Percentiles rank a stretch among this genome's conserved stretches.
phyloP scores from a whole-genome alignment of 2,888 invertebrate genomes.

The Thumatha senex region DNA sequence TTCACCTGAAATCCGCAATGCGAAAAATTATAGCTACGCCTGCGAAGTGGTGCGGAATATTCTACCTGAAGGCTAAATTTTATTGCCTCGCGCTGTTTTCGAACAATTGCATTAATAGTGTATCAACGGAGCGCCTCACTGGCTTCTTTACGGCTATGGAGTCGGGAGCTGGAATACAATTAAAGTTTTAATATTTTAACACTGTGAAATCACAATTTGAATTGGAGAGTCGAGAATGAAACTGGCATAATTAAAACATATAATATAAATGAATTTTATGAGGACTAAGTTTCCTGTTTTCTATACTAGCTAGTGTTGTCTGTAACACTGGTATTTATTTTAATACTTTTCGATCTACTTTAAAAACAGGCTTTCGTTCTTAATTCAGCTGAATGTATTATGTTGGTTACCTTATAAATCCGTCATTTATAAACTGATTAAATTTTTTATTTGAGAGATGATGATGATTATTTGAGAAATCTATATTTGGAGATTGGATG shows the following conservation, averaged over 20 bases:
- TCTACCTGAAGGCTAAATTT: constrained; percentile 78
- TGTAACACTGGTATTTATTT: background rate
- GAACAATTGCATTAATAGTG: constrained; percentile 83
- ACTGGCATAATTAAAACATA: constrained; percentile 51
- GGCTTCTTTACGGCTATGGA: constrained; percentile 72
- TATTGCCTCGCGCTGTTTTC: constrained; percentile 75
- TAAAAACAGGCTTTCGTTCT: background rate
- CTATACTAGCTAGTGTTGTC: constrained; percentile 3
- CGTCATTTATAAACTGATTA: no score
- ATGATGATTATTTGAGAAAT: no score
- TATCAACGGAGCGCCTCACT: constrained; percentile 71
- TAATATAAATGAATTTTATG: constrained; percentile 42
- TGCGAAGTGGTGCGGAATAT: constrained; percentile 70
- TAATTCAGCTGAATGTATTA: background rate
- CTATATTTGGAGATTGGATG: no score
- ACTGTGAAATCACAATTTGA: constrained; percentile 58
- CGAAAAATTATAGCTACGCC: constrained; percentile 77
- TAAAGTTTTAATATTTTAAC: constrained; percentile 78
- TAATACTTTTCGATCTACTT: background rate
- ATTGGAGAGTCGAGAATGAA: constrained; percentile 42
- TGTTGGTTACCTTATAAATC: background rate
- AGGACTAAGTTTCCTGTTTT: constrained; percentile 9
- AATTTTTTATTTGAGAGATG: no score
- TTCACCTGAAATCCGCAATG: constrained; percentile 74
- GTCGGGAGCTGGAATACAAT: constrained; percentile 65